Evolutionary conservation across 1,140 invertebrate genomes (phyloP).

Genomic region (Drosophila oshimai): DNA sequence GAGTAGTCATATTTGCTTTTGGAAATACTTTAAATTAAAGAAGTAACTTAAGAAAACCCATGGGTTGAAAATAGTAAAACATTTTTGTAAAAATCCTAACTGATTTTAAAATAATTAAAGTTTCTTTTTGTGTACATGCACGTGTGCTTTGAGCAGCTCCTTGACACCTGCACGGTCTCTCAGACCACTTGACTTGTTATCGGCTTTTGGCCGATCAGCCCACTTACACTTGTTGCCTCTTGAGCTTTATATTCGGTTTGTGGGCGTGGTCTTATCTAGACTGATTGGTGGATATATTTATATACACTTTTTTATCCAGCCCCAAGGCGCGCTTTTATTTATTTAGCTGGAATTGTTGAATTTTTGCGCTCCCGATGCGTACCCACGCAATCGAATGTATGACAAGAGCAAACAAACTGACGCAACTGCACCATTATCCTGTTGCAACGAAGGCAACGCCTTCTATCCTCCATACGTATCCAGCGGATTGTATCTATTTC

Average conservation of each 20-base stretch:
- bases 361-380: conserved; percentile 44
- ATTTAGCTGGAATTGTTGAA: conserved; percentile 46
- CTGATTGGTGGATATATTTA: not conserved
- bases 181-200: conserved; percentile 69
- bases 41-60: too few relatives aligned
- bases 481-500: conserved; percentile 31
- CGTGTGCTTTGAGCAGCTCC: not conserved
- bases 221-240: conserved; percentile 77
- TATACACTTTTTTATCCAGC: not conserved
- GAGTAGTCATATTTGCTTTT: too few relatives aligned
- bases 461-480: conserved; percentile 12
- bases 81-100: too few relatives aligned
- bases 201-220: conserved; percentile 72
- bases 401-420: conserved; percentile 33
- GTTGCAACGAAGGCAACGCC: conserved; percentile 9
- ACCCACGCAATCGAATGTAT: conserved; percentile 50
- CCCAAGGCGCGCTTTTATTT: conserved; percentile 43
- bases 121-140: conserved; percentile 1
- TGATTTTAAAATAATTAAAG: too few relatives aligned
- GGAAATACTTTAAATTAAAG: too few relatives aligned
- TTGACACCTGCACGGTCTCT: conserved; percentile 41
- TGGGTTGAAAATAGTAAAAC: too few relatives aligned
- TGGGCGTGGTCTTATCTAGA: conserved; percentile 12
- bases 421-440: conserved; percentile 28
- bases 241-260: conserved; percentile 7